These are phyloP conservation scores for Paraescarpia echinospica DNA, from an alignment of 1,140 invertebrate species.

Conservation along the genomic window DNA sequence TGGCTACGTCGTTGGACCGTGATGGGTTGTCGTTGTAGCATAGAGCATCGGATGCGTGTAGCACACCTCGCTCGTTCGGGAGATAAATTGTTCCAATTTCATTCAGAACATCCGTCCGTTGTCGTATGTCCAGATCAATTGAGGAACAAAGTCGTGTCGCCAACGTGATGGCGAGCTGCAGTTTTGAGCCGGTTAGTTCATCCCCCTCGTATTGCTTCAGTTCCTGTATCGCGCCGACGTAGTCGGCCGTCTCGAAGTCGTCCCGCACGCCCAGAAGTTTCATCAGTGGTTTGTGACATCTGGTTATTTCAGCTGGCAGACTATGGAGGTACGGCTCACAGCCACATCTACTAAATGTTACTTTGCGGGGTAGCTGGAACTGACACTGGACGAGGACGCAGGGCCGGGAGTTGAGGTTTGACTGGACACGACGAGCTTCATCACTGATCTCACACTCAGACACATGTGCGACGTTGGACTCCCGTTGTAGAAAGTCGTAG, in stretches of 20 bases:
- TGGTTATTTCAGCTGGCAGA: slow-evolving; percentile 17
- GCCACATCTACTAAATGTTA: slow-evolving; percentile 19
- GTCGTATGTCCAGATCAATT: neutral
- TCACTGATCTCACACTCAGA: neutral
- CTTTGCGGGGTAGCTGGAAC: slow-evolving; percentile 21
- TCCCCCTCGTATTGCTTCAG: neutral
- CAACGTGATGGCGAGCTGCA: neutral
- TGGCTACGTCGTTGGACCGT: neutral
- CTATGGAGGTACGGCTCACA: slow-evolving; percentile 24
- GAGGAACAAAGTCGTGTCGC: neutral
- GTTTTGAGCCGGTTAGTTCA: neutral
- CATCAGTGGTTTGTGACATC: slow-evolving; percentile 15
- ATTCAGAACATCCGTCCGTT: neutral
- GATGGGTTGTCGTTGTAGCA: slow-evolving; percentile 20
- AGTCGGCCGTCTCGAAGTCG: neutral
- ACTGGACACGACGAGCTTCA: neutral
- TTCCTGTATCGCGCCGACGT: neutral
- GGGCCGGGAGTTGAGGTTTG: neutral
- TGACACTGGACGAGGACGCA: slow-evolving; percentile 23
- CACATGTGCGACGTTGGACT: neutral
- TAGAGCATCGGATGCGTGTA: neutral
- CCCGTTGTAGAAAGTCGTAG: neutral
- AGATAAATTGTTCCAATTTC: neutral
- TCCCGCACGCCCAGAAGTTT: slow-evolving; percentile 20
- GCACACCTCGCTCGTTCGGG: neutral